These are phyloP conservation scores for Epinotia bilunana DNA, from an alignment of 2,888 invertebrate species.

Conservation along the genomic window DNA sequence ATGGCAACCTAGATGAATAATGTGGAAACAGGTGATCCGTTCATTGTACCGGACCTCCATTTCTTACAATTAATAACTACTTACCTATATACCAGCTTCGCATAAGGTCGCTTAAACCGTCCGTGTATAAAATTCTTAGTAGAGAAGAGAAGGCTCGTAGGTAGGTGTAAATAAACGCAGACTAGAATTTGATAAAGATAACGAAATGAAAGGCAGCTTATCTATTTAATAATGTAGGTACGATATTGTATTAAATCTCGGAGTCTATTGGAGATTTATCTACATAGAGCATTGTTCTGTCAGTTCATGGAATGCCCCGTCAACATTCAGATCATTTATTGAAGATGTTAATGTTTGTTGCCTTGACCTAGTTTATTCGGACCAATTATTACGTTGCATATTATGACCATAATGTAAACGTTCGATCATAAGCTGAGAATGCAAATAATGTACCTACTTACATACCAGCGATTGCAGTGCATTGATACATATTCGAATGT, in stretches of 20 bases:
- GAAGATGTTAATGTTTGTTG: slow-evolving; percentile 41
- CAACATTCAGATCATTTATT: slow-evolving; percentile 28
- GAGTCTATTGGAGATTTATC: slow-evolving; percentile 2
- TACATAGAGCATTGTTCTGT: slow-evolving; percentile 26
- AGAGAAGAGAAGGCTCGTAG: slow-evolving; percentile 3
- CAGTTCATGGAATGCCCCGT: slow-evolving; percentile 6
- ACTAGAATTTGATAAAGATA: slow-evolving; percentile 24
- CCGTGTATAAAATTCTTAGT: slow-evolving; percentile 27
- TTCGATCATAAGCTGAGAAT: slow-evolving; percentile 46
- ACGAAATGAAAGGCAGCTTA: neutral
- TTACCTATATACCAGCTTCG: slow-evolving; percentile 5
- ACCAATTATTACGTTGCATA: slow-evolving; percentile 46
- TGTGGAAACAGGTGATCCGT: slow-evolving; percentile 40
- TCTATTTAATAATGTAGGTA: neutral
- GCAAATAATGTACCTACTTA: slow-evolving; percentile 44
- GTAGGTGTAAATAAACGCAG: neutral
- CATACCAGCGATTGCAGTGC: slow-evolving; percentile 45
- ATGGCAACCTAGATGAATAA: slow-evolving; percentile 52
- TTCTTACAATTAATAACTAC: slow-evolving; percentile 38
- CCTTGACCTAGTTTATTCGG: slow-evolving; percentile 53
- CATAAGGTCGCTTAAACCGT: slow-evolving; percentile 19
- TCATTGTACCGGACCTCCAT: slow-evolving; percentile 35
- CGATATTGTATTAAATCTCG: slow-evolving; percentile 11
- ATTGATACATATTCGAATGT: slow-evolving; percentile 22
- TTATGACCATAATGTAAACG: neutral